phyloP scores from a whole-genome alignment of 2,113 vertebrate genomes.

The Pipra filicauda region DNA sequence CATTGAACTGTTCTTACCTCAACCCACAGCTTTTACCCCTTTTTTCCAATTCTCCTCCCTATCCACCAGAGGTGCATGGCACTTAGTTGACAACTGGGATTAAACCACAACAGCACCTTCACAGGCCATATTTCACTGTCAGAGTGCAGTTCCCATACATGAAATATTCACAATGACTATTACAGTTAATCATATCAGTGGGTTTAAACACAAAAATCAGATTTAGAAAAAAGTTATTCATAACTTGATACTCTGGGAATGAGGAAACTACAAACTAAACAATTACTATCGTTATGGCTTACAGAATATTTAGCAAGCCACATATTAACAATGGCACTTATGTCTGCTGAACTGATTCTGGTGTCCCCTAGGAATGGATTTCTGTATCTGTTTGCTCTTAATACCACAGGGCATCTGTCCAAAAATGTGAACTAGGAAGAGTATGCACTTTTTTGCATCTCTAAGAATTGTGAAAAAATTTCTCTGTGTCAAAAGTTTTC shows the following conservation, averaged over 20 bases:
- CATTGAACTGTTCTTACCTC: background rate
- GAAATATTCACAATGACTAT: background rate
- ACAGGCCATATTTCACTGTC: background rate
- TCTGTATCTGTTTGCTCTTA: background rate
- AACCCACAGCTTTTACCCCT: background rate
- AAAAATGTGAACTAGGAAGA: background rate
- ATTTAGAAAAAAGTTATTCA: background rate
- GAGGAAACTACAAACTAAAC: background rate
- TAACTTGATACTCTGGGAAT: background rate
- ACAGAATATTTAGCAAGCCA: background rate
- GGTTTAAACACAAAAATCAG: background rate
- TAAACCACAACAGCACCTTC: background rate
- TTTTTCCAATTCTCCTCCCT: background rate
- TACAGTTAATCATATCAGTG: background rate
- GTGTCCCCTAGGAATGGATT: background rate
- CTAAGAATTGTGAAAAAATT: background rate
- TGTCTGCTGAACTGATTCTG: background rate
- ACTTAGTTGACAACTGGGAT: background rate
- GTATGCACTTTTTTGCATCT: background rate
- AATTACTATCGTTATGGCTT: background rate
- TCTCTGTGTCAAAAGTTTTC: background rate
- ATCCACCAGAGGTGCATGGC: background rate
- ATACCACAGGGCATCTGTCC: background rate
- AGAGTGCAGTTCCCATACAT: accelerated
- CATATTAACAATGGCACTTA: background rate